Conservation (phyloP, 2,888 invertebrate genomes). For the Herminia tarsipennalis region DNA sequence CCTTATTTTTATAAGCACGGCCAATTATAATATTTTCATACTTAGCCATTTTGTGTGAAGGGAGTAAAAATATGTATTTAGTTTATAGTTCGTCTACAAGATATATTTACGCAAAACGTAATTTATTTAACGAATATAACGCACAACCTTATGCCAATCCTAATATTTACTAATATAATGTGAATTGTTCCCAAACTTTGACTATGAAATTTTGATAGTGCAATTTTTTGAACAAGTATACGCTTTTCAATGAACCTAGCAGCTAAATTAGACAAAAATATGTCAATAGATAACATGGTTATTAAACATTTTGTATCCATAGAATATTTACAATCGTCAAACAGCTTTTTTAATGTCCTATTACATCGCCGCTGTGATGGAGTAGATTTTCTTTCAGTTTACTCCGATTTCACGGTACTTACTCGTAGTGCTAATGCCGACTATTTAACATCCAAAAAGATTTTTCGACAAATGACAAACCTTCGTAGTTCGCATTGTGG, state of each 20-base stretch:
- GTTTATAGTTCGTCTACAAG: slow-evolving; percentile 28
- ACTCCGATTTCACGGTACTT: no score
- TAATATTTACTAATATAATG: slow-evolving; percentile 41
- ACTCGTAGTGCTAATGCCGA: no score
- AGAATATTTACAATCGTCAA: slow-evolving; percentile 28
- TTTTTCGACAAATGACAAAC: no score
- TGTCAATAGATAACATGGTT: slow-evolving; percentile 22
- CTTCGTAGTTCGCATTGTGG: no score
- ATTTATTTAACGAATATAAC: slow-evolving; percentile 55
- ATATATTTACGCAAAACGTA: slow-evolving; percentile 28
- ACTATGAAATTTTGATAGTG: slow-evolving; percentile 50
- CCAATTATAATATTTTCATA: slow-evolving; percentile 27
- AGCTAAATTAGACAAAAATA: slow-evolving; percentile 25
- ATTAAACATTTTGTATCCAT: slow-evolving; percentile 22
- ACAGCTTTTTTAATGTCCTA: slow-evolving; percentile 24
- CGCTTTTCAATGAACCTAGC: slow-evolving; percentile 47
- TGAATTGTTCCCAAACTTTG: slow-evolving; percentile 45
- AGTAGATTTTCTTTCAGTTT: neutral
- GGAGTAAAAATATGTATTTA: slow-evolving; percentile 18
- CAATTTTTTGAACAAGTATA: slow-evolving; percentile 52
- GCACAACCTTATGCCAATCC: slow-evolving; percentile 68
- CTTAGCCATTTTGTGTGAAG: slow-evolving; percentile 21
- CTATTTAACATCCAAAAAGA: no score
- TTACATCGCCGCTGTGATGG: neutral
- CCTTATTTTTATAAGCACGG: slow-evolving; percentile 19